Base-by-base conservation (phyloP, 2,888 invertebrate genomes). In the Parascotia fuliginaria region DNA sequence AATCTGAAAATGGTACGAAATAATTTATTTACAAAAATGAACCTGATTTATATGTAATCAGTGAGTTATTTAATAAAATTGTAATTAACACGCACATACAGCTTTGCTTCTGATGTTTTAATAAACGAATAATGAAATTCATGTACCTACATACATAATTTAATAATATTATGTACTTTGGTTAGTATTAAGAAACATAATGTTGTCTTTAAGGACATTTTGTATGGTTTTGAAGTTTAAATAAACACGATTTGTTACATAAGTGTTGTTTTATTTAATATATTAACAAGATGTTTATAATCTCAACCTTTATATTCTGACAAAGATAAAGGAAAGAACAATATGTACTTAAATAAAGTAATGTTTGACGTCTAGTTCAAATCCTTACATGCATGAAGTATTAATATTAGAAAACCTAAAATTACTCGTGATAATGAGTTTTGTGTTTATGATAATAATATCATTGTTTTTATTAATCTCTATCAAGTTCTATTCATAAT, bases 151-250 rank as follows among this genome's bases (percentile, higher is more conserved):
- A n/a, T n/a, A n/a, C 40, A 60, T 45, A 60, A 46, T 38, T 40
- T 40, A 9, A 19, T 29, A 31, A 1, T 16, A 24, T 24, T 39
- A 49, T 55, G 54, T 61, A 64, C 54, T 58, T 59, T 39, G 40
- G n/a, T n/a, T 66, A 63, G 56, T 44, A 32, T 59, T 52, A 64
- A 59, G 53, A 54, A 57, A 41, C 24, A 36, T 14, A 49, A 52
- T 60, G 49, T 58, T 60, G 36, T 34, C 36, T 45, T 32, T 55
- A 51, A 53, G 45, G 11, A 67, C 52, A 43, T 70, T 60, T 70
- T 70, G 57, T 65, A 67, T 59, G 64, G 56, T 71, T 74, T 74
- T 64, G 49, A 66, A 66, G 56, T 75, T 75, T 62, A 63, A 69
- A 63, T 66, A 67, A 65, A 75, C 54, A 60, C 36, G 49, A 65